A percentile compares a stretch with the other conserved stretches of the same genome.
phyloP scores from a whole-genome alignment of 1,140 invertebrate genomes.

The Macrosteles quadrilineatus region DNA sequence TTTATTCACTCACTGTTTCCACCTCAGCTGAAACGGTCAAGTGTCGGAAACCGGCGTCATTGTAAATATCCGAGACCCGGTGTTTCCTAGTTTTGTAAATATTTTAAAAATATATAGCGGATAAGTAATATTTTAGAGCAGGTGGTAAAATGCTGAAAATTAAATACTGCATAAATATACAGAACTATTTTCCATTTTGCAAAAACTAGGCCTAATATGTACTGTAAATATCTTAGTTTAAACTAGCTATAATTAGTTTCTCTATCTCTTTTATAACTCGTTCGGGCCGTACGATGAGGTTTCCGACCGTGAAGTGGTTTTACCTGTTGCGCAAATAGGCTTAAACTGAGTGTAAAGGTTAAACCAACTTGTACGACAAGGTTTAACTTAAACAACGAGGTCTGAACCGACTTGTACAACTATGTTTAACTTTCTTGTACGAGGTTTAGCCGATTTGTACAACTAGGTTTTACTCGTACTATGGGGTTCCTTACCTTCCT shows the following conservation, averaged over 20 bases:
- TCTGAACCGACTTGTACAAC: no score
- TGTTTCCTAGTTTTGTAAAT: slow-evolving; percentile 3
- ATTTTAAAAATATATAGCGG: slow-evolving; percentile 7
- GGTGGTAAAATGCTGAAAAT: background rate
- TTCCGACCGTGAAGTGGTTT: no score
- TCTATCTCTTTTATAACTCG: slow-evolving; percentile 13
- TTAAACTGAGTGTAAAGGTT: no score
- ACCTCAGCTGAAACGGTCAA: slow-evolving; percentile 3
- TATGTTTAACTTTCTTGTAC: no score
- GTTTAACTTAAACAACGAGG: no score
- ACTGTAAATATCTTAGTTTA: slow-evolving; percentile 20
- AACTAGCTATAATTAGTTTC: slow-evolving; percentile 21
- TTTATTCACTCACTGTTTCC: slow-evolving; percentile 1
- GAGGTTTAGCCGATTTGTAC: no score
- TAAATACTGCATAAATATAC: slow-evolving; percentile 13
- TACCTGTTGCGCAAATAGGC: no score
- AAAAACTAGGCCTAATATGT: slow-evolving; percentile 24
- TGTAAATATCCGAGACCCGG: background rate
- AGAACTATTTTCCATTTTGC: slow-evolving; percentile 22
- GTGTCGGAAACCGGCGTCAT: background rate
- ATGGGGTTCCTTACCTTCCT: no score
- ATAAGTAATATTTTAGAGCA: slow-evolving; percentile 24
- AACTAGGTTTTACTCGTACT: no score
- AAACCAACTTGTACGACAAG: no score
- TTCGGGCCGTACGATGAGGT: slow-evolving; percentile 1